phyloP scores from a whole-genome alignment of 2,797 vertebrate species.

The Gallinago solitaria region DNA sequence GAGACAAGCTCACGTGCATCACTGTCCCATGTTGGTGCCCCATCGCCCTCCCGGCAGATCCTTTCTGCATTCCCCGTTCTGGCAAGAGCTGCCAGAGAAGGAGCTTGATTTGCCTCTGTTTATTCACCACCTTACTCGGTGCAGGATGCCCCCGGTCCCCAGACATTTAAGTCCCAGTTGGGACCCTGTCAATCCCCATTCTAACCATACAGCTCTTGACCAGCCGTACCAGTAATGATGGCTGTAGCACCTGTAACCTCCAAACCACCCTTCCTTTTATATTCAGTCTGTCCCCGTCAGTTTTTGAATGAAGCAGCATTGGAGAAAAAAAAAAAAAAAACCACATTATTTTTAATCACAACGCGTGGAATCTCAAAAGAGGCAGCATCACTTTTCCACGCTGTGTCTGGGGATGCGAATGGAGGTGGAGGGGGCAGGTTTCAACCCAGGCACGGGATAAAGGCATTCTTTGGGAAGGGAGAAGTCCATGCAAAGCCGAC shows the following conservation, averaged over 20 bases:
- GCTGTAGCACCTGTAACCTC: background rate
- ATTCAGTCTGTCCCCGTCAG: background rate
- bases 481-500: slow-evolving; percentile 53
- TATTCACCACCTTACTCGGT: background rate
- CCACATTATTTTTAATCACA: background rate
- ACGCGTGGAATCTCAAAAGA: background rate
- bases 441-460: slow-evolving; percentile 26
- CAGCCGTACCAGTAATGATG: background rate
- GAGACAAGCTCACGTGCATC: background rate
- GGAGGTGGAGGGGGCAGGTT: background rate
- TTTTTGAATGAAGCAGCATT: slow-evolving; percentile 11
- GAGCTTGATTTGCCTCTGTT: background rate
- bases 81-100: background rate
- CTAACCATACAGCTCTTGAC: background rate
- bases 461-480: slow-evolving; percentile 57
- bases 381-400: background rate
- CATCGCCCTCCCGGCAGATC: background rate
- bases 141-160: background rate
- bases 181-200: background rate
- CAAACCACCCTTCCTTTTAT: background rate
- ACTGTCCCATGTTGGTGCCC: accelerated
- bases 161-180: background rate
- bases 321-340: background rate
- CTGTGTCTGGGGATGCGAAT: background rate
- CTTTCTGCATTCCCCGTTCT: background rate